Conservation (phyloP, 2,888 invertebrate genomes). For the Leucania comma region DNA sequence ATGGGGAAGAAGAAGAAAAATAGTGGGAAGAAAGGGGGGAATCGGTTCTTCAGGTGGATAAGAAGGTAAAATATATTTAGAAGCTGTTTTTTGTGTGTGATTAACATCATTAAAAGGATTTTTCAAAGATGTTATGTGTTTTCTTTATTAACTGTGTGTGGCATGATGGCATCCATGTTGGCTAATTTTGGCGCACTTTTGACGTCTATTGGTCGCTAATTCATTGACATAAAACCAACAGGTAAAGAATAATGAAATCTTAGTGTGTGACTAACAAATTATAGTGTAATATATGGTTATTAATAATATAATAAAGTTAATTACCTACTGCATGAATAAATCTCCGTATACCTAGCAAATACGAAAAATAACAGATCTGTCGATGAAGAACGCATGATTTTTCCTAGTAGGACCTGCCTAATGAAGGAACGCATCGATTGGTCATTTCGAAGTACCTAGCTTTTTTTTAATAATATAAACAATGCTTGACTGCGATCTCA, state of each 20-base stretch:
- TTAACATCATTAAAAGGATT: conserved; percentile 32
- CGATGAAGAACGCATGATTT: background rate
- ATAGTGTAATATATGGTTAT: background rate
- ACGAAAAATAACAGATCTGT: background rate
- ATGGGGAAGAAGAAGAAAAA: conserved; percentile 89
- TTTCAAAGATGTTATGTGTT: conserved; percentile 26
- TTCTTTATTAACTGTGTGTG: conserved; percentile 27
- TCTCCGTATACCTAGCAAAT: background rate
- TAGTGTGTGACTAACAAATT: conserved; percentile 14
- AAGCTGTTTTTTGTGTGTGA: conserved; percentile 41
- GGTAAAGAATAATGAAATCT: conserved; percentile 1
- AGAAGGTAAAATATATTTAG: conserved; percentile 79
- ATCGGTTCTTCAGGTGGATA: conserved; percentile 88
- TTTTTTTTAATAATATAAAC: background rate
- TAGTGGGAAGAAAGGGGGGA: conserved; percentile 82
- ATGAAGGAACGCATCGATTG: background rate
- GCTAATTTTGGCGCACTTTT: conserved; percentile 35
- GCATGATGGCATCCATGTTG: conserved; percentile 13
- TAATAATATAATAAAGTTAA: background rate
- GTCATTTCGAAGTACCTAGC: background rate
- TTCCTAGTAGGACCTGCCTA: background rate
- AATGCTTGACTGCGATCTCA: too few relatives aligned
- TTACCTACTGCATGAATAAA: conserved; percentile 16
- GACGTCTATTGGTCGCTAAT: background rate
- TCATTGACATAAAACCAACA: background rate